Conservation (phyloP, 2,797 vertebrate genomes). For the Spinus pinus region DNA sequence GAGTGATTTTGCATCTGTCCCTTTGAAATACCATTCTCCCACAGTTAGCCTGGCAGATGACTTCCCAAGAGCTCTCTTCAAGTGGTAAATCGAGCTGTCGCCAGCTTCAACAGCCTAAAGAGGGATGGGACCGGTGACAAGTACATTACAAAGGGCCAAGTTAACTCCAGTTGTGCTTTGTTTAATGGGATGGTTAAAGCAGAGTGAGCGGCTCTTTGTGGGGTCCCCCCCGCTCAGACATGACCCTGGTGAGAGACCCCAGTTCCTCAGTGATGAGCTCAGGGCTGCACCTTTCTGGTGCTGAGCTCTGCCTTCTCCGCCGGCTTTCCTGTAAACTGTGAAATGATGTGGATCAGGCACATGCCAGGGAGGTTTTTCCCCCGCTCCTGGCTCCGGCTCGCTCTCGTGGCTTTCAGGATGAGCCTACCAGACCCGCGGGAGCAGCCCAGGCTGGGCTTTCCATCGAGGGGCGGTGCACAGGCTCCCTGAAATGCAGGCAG, state of each 20-base stretch:
- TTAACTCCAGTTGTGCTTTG: neutral
- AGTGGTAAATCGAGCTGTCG: neutral
- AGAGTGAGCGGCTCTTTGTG: neutral
- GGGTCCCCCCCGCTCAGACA: neutral
- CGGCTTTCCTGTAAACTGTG: neutral
- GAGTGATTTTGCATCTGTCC: neutral
- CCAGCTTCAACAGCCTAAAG: neutral
- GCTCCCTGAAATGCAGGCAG: neutral
- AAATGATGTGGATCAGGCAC: neutral
- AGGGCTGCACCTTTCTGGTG: neutral
- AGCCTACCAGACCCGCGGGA: neutral
- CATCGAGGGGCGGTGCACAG: rapidly evolving
- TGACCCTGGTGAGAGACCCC: neutral
- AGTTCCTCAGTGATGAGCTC: neutral
- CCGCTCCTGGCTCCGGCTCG: neutral
- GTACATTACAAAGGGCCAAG: neutral
- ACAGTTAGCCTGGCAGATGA: neutral
- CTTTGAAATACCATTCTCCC: neutral
- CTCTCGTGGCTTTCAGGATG: neutral
- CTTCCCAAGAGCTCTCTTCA: neutral
- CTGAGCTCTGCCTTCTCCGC: neutral
- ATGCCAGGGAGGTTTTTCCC: neutral
- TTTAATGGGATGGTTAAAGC: neutral
- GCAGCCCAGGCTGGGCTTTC: neutral
- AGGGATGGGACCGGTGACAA: neutral